phyloP scores from a whole-genome alignment of 1,140 invertebrate species.

The Caenorhabditis inopinata region DNA sequence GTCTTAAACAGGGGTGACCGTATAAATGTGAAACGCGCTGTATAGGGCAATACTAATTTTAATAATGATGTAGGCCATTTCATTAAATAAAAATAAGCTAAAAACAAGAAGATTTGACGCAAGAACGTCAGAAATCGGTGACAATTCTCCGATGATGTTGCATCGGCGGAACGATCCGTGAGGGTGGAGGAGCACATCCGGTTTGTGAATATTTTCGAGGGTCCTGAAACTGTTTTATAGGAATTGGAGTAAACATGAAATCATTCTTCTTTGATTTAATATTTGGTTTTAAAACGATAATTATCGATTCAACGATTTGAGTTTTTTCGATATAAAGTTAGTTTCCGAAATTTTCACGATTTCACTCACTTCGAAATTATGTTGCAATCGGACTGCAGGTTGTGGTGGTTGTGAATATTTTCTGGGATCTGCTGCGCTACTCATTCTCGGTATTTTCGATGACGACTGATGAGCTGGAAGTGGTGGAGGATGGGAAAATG shows the following conservation, averaged over 20 bases:
- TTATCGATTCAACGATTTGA: too few relatives aligned
- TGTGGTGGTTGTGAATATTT: conserved; percentile 3
- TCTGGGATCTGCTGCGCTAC: not conserved
- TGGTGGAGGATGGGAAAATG: conserved; percentile 17
- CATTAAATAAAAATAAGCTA: not conserved
- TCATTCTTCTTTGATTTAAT: too few relatives aligned
- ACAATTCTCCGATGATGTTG: conserved; percentile 23
- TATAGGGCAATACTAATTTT: not conserved
- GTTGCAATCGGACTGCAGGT: not conserved
- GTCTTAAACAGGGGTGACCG: too few relatives aligned
- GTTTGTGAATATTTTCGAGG: conserved; percentile 4
- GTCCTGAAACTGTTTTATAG: not conserved
- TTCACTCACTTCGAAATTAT: not conserved
- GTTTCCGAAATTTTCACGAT: not conserved
- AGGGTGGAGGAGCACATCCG: not conserved
- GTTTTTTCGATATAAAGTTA: too few relatives aligned
- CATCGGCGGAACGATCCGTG: conserved; percentile 6
- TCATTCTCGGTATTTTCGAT: conserved; percentile 13
- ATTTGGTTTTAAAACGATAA: too few relatives aligned
- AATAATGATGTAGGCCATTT: not conserved
- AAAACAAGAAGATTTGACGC: not conserved
- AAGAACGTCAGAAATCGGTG: not conserved
- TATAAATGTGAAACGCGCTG: too few relatives aligned
- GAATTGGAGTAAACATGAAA: too few relatives aligned
- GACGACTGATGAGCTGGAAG: conserved; percentile 21